Base-by-base conservation (phyloP, 2,797 vertebrate species). In the Mionectes olivaceus region DNA sequence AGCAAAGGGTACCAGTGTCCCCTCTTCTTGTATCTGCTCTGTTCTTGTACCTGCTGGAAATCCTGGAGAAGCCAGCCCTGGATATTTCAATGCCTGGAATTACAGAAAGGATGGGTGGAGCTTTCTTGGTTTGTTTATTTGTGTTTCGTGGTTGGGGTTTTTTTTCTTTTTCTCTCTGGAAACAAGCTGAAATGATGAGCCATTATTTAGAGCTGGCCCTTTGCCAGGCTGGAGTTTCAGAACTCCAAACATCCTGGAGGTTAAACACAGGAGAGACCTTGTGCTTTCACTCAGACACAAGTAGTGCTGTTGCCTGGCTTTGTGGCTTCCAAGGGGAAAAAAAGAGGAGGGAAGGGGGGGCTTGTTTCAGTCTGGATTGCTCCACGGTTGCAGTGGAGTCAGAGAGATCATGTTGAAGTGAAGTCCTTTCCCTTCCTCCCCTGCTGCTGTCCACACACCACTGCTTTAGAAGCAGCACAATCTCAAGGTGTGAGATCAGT, bases 181-280 rank as follows among this genome's bases (percentile, higher is more conserved):
- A 91, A 91, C 82, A 74, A 49, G 47, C 52, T 77, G 41, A 74
- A 93, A 18, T 49, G 89, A 89, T 89, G 79, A 92, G 49, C 79
- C 84, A 59, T 46, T 95, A 59, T 87, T 91, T 57, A 55, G 47
- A 79, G 46, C 41, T 91, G 95, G 83, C 9, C 44, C 13, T 43
- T 67, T 16, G 84, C 71, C 91, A 92, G 8, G 41, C 33, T 60
- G 70, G 1, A 4, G 18, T 59, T 89, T 79, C 83, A 85, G 52
- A 87, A 35, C 37, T 83, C 47, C 56, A 67, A 56, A 81, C 52
- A 87, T 44, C 63, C 68, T 87, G 78, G 49, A 82, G 44, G 55
- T 76, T 76, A 67, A 92, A 2, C 21, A 25, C 63, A 60, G 43
- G 64, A 90, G 83, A 73, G 33, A 83, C 76, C 25, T 63, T 52